phyloP scores from a whole-genome alignment of 2,797 vertebrate genomes.

The Schizopygopsis malacanthus region DNA sequence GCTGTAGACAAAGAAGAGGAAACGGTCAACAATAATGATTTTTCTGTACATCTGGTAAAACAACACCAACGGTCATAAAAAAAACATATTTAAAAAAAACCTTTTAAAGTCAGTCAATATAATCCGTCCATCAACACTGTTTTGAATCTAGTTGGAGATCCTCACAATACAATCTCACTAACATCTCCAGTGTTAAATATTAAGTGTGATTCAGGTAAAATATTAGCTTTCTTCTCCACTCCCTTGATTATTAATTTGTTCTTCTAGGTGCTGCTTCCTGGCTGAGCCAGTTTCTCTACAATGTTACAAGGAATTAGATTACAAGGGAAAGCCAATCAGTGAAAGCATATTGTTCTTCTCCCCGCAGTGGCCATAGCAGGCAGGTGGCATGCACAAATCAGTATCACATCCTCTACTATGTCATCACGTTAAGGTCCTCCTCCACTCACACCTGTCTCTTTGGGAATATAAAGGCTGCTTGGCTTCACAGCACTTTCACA shows the following conservation, averaged over 20 bases:
- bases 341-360: neutral
- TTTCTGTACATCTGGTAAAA: neutral
- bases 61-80: neutral
- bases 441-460: conserved; percentile 49
- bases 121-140: neutral
- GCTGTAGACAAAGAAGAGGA: neutral
- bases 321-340: conserved; percentile 3
- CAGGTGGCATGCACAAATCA: conserved; percentile 57
- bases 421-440: conserved; percentile 71
- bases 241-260: neutral
- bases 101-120: neutral
- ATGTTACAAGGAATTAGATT: conserved; percentile 34
- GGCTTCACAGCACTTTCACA: conserved; percentile 69
- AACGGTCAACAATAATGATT: neutral
- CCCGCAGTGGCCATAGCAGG: conserved; percentile 27
- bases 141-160: neutral
- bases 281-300: conserved; percentile 25
- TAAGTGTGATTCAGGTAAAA: neutral
- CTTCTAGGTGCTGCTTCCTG: neutral
- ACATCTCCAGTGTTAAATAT: neutral
- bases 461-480: conserved; percentile 74
- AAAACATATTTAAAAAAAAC: neutral
- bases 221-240: neutral
- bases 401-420: conserved; percentile 64
- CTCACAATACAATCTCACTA: neutral